phyloP scores from a whole-genome alignment of 2,888 invertebrate genomes.

The Gonocerus acuteangulatus region DNA sequence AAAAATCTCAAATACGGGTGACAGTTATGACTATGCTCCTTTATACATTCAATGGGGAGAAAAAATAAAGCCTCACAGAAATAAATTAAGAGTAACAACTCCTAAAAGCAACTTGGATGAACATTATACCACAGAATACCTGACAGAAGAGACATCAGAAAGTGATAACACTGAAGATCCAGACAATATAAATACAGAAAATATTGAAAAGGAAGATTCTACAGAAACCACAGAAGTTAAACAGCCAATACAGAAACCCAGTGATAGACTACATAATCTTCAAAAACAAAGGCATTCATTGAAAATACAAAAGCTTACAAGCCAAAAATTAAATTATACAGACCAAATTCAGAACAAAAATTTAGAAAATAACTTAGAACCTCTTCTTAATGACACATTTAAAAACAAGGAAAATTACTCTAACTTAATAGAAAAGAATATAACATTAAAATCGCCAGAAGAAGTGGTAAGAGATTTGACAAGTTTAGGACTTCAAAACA shows the following conservation, averaged over 20 bases:
- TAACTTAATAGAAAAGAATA: no score
- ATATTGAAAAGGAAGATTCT: not conserved
- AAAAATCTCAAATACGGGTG: constrained; percentile 4
- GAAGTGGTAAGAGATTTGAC: constrained; percentile 33
- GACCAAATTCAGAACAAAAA: not conserved
- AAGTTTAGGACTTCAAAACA: constrained; percentile 26
- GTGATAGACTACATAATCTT: not conserved
- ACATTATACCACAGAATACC: not conserved
- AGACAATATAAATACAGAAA: not conserved
- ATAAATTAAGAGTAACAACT: constrained; percentile 27
- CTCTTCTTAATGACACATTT: no score
- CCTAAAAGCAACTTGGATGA: constrained; percentile 18
- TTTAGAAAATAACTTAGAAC: not conserved
- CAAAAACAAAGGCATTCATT: not conserved
- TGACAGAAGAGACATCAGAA: not conserved
- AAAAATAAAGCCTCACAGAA: constrained; percentile 27
- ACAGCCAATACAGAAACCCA: not conserved
- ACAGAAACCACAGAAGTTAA: not conserved
- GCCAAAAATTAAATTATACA: not conserved
- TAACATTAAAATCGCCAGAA: constrained; percentile 29
- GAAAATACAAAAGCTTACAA: not conserved
- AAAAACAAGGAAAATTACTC: constrained; percentile 10
- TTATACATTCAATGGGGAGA: constrained; percentile 31
- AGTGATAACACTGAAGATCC: not conserved
- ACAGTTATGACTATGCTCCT: constrained; percentile 28